Conservation (phyloP, 2,888 invertebrate genomes). For the Hyppa rectilinea region DNA sequence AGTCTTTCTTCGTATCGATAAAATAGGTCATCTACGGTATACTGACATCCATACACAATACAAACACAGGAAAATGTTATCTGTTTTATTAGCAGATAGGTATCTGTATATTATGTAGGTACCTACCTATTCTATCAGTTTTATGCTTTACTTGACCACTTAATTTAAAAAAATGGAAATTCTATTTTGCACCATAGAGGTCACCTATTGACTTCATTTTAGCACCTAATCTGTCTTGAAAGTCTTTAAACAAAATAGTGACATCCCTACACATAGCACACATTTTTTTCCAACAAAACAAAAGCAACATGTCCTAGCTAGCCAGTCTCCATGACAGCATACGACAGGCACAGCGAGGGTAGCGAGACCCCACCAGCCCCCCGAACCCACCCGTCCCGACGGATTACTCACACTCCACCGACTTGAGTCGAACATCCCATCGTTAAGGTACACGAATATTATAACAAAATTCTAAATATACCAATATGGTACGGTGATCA, state of each 20-base stretch:
- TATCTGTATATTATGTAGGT: background rate
- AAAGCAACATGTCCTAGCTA: conserved; percentile 41
- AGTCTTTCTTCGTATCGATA: conserved; percentile 10
- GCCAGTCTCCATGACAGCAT: conserved; percentile 72
- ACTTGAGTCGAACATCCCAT: conserved; percentile 71
- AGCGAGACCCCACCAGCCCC: conserved; percentile 44
- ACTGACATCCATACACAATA: background rate
- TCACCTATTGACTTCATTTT: background rate
- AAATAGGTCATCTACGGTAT: background rate
- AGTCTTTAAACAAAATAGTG: background rate
- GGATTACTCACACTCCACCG: conserved; percentile 83
- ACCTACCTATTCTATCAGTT: background rate
- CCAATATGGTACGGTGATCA: conserved; percentile 79
- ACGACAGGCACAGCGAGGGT: conserved; percentile 65
- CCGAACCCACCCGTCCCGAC: conserved; percentile 76
- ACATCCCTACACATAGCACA: background rate
- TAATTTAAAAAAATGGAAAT: background rate
- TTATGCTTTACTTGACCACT: background rate
- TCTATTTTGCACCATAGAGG: background rate
- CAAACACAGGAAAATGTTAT: background rate
- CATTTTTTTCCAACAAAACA: conserved; percentile 20
- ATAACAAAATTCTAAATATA: conserved; percentile 84
- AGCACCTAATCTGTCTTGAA: no score
- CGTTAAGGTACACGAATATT: conserved; percentile 74
- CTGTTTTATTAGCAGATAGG: background rate